Conservation (phyloP, 2,888 invertebrate species). For the Hypolimnas misippus region DNA sequence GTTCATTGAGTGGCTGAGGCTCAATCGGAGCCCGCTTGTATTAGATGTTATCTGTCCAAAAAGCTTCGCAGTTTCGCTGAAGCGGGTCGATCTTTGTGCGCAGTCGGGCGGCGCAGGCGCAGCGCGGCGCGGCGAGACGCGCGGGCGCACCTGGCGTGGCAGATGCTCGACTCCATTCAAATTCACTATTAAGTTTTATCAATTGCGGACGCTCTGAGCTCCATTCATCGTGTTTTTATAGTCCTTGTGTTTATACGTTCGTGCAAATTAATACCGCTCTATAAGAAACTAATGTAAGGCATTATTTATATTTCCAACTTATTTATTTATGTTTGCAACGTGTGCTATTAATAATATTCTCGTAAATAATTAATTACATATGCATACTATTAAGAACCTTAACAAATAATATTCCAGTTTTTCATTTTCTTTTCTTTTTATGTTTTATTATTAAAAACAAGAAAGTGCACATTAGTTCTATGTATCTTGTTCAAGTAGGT, state of each 20-base stretch:
- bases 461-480: too few species aligned
- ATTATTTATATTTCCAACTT: constrained; percentile 3
- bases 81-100: constrained; percentile 57
- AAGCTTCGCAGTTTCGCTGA: constrained; percentile 44
- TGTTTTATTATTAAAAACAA: too few species aligned
- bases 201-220: constrained; percentile 64
- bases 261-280: constrained; percentile 24
- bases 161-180: constrained; percentile 72
- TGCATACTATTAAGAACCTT: too few species aligned
- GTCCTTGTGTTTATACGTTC: constrained; percentile 24
- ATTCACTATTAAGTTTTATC: constrained; percentile 70
- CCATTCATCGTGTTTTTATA: constrained; percentile 68
- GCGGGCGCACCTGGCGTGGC: constrained; percentile 68
- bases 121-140: too few species aligned
- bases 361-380: too few species aligned
- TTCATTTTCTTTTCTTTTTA: too few species aligned
- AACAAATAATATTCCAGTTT: too few species aligned
- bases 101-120: constrained; percentile 51
- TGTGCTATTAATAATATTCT: not conserved
- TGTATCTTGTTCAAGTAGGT: too few species aligned
- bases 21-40: constrained; percentile 39
- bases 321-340: not conserved
- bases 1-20: constrained; percentile 29
- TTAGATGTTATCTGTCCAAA: constrained; percentile 47
- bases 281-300: not conserved